phyloP scores from a whole-genome alignment of 2,113 vertebrate species.

The Nothobranchius furzeri region DNA sequence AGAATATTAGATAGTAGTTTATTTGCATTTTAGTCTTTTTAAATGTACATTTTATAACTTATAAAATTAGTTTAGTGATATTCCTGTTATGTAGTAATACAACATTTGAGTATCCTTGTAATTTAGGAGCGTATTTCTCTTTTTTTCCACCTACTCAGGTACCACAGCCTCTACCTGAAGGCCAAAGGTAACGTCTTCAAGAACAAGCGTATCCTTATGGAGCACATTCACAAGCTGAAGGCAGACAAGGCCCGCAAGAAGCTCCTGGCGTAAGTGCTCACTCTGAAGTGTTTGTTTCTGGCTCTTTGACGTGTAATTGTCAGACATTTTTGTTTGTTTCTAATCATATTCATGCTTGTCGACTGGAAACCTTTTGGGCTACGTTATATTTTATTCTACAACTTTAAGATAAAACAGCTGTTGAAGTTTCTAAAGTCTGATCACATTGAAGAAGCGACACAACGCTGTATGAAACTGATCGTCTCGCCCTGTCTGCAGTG shows the following conservation, averaged over 20 bases:
- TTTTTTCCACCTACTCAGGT: constrained; percentile 75
- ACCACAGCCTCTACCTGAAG: constrained; percentile 96
- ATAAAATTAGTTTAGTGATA: too few relatives aligned
- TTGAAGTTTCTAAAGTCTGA: too few relatives aligned
- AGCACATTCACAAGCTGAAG: constrained; percentile 99
- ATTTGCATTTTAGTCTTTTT: too few relatives aligned
- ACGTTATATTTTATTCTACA: too few relatives aligned
- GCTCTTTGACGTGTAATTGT: background rate
- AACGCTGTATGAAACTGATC: background rate
- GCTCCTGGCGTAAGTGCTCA: constrained; percentile 89
- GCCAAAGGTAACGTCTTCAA: constrained; percentile 99
- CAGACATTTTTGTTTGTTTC: background rate
- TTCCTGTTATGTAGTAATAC: background rate
- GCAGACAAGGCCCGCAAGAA: constrained; percentile 99
- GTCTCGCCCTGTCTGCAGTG: constrained; percentile 70
- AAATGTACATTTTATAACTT: too few relatives aligned
- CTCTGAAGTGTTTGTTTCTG: background rate
- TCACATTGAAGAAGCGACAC: too few relatives aligned
- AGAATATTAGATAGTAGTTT: too few relatives aligned
- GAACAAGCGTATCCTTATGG: constrained; percentile 98
- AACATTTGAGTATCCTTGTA: background rate
- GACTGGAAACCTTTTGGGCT: background rate
- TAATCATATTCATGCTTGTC: background rate
- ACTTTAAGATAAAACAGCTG: too few relatives aligned
- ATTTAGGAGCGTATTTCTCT: background rate